Base-by-base conservation (phyloP, 2,797 vertebrate genomes). In the Sebastes nivosus region DNA sequence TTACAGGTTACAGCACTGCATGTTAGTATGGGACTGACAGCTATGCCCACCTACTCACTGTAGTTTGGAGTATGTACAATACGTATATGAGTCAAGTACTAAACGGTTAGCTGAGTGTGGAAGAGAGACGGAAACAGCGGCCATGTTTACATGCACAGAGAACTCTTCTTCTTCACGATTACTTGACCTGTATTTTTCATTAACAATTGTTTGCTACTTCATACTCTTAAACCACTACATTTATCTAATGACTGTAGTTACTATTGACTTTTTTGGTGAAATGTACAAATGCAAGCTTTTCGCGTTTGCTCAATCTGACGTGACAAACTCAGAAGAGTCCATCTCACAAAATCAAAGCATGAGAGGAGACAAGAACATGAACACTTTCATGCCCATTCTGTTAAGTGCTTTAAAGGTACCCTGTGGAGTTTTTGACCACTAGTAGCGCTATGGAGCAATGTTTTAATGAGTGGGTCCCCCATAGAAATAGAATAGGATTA, bases 71-170 rank as follows among this genome's bases (percentile, higher is more conserved):
- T 89, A 87, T 87, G 73, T 89, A 89, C 82, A 88, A 54, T 36
- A 70, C 20, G 50, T 46, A 52, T 64, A 52, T 38, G 77, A 84
- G 75, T 88, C 66, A 67, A 79, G 86, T 65, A 63, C 42, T 74
- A 42, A 79, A 72, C 12, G 20, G 75, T 69, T 72, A 65, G 65
- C 7, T 58, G 29, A 63, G 75, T 79, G 72, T 78, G 72, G 83
- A 82, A 77, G 84, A 71, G 70, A 79, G 57, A 66, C 12, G 4
- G 34, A 59, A 25, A 42, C 61, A 57, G 69, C 8, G 36, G 72
- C 50, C 25, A 5, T 34, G 80, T 91, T 90, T 86, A 91, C 89
- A 85, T 87, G 89, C 88, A 89, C 92, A 91, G 90, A 89, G 77
- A 61, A 46, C 60, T 77, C 50, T 10, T 59, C 52, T 20, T 32